Conservation (phyloP, 2,113 vertebrate species). For the Pachypanchax playfairii region DNA sequence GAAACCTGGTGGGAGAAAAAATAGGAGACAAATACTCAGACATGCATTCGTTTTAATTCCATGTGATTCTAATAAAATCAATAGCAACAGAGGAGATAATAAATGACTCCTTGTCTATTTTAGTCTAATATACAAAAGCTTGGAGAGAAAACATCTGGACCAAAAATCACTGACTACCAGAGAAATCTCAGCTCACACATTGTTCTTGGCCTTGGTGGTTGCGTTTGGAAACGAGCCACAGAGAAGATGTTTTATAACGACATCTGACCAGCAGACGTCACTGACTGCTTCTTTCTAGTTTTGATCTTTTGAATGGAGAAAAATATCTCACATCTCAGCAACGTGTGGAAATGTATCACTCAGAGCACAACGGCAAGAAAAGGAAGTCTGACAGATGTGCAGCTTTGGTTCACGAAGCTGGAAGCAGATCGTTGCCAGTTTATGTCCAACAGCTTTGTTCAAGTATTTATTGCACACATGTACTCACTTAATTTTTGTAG, state of each 20-base stretch:
- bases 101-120: slow-evolving; percentile 31
- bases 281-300: slow-evolving; percentile 27
- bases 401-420: slow-evolving; percentile 30
- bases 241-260: slow-evolving; percentile 37
- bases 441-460: slow-evolving; percentile 23
- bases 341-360: slow-evolving; percentile 38
- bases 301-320: slow-evolving; percentile 54
- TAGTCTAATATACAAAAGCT: slow-evolving; percentile 3
- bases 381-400: slow-evolving; percentile 56
- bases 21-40: slow-evolving; percentile 26
- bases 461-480: slow-evolving; percentile 18
- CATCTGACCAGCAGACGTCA: slow-evolving; percentile 63
- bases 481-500: slow-evolving; percentile 13
- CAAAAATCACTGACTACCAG: background rate
- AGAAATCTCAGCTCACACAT: slow-evolving; percentile 1
- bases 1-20: slow-evolving; percentile 33
- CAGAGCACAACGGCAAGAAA: slow-evolving; percentile 43
- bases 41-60: slow-evolving; percentile 17
- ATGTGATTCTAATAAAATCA: slow-evolving; percentile 26
- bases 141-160: background rate
- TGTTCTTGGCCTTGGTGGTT: slow-evolving; percentile 19
- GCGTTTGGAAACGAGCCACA: slow-evolving; percentile 31
- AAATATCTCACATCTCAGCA: slow-evolving; percentile 41
- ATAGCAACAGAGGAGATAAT: slow-evolving; percentile 10
- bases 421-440: slow-evolving; percentile 19